These are phyloP conservation scores for Drosophila barbarae DNA, from an alignment of 2,888 invertebrate genomes.

Conservation along the genomic window DNA sequence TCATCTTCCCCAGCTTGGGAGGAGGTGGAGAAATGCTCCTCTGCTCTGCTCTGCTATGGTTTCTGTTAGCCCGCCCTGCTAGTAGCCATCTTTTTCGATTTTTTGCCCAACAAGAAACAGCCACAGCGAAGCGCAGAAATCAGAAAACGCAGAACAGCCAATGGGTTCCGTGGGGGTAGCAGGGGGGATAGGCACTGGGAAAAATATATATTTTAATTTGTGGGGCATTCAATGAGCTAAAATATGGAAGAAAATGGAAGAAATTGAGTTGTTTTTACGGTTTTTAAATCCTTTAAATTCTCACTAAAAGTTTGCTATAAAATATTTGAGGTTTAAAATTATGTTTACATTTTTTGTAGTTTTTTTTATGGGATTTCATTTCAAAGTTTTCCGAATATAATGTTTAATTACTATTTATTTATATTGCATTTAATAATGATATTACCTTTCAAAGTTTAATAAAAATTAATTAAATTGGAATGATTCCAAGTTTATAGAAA, in stretches of 20 bases:
- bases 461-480: neutral
- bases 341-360: neutral
- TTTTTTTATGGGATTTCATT: too few species aligned
- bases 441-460: too few species aligned
- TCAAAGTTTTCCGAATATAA: too few species aligned
- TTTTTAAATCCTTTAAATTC: neutral
- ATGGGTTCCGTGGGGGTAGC: slow-evolving; percentile 1
- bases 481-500: neutral
- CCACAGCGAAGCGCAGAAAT: slow-evolving; percentile 20
- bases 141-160: slow-evolving; percentile 2
- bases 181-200: slow-evolving; percentile 11
- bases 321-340: neutral
- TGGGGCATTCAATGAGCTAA: neutral
- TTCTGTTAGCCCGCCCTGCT: slow-evolving; percentile 76
- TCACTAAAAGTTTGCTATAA: neutral
- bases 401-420: too few species aligned
- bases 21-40: slow-evolving; percentile 13
- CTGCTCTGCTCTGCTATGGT: slow-evolving; percentile 54
- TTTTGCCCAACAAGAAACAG: slow-evolving; percentile 61
- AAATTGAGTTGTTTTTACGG: neutral
- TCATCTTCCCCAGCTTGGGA: slow-evolving; percentile 20
- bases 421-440: too few species aligned
- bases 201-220: neutral
- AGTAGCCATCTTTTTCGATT: slow-evolving; percentile 78
- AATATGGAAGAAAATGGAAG: neutral